A percentile compares a stretch with the other conserved stretches of the same genome.
These are phyloP conservation scores for Chaetophractus vellerosus DNA, from an alignment of 2,797 vertebrate genomes.

Conservation along the genomic window DNA sequence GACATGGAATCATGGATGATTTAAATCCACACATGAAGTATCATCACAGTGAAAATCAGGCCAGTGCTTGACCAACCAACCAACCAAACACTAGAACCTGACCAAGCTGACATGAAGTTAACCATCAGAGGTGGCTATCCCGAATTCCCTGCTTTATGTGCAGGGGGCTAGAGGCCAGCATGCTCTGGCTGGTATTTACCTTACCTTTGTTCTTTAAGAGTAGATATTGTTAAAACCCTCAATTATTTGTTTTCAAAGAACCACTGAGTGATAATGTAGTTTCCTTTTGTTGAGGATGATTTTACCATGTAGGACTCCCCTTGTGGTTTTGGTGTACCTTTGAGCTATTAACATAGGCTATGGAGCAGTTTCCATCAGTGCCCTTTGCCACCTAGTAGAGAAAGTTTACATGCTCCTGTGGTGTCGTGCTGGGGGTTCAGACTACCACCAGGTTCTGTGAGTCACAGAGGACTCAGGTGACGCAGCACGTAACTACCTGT, in stretches of 20 bases:
- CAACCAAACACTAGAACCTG: too few species aligned
- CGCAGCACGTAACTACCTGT: background rate
- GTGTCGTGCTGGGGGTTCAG: background rate
- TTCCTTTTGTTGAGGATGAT: background rate
- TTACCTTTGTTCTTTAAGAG: background rate
- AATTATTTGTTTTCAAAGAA: background rate
- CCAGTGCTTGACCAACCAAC: too few species aligned
- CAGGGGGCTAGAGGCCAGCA: background rate
- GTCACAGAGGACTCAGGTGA: background rate
- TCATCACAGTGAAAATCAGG: too few species aligned
- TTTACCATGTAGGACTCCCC: background rate
- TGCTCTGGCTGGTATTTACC: background rate
- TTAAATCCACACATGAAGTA: too few species aligned
- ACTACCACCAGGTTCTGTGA: background rate
- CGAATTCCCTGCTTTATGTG: background rate
- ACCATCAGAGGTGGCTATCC: background rate
- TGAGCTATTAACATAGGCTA: background rate
- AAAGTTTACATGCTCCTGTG: background rate
- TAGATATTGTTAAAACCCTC: background rate
- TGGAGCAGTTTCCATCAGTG: background rate
- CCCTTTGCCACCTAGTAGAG: background rate
- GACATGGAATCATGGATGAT: too few species aligned
- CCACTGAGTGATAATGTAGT: background rate
- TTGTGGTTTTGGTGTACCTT: background rate
- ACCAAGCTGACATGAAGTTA: too few species aligned